phyloP scores from a whole-genome alignment of 2,888 invertebrate species.

The Drosophila mimica region DNA sequence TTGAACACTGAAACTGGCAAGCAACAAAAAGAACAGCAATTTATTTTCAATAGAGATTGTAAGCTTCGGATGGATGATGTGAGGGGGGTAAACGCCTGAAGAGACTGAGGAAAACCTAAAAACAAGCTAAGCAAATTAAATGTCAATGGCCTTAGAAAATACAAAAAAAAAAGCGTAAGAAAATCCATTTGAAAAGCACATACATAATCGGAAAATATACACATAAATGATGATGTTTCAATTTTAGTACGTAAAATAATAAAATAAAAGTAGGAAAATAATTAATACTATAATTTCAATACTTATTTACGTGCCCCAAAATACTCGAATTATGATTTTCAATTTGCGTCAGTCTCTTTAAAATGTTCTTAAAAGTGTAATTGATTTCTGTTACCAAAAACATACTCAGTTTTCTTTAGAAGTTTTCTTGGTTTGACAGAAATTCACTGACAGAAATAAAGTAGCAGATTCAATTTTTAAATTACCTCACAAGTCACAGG shows the following conservation, averaged over 20 bases:
- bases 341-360: background rate
- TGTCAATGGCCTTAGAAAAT: constrained; percentile 25
- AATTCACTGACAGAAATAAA: background rate
- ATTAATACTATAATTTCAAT: background rate
- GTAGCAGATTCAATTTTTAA: background rate
- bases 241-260: background rate
- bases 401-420: background rate
- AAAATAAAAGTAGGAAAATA: background rate
- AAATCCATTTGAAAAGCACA: constrained; percentile 10
- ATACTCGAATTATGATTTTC: background rate
- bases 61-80: background rate
- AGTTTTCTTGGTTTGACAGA: background rate
- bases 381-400: background rate
- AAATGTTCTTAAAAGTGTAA: background rate
- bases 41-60: constrained; percentile 35
- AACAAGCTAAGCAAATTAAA: constrained; percentile 47
- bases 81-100: constrained; percentile 2
- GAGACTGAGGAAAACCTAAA: constrained; percentile 15
- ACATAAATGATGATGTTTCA: background rate
- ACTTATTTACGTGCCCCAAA: background rate
- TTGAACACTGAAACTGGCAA: constrained; percentile 33
- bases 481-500: constrained; percentile 18
- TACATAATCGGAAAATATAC: constrained; percentile 1
- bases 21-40: constrained; percentile 26
- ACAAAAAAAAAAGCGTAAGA: background rate